Evolutionary conservation across 2,113 vertebrate genomes (phyloP).

Genomic region (Corvus hawaiiensis): DNA sequence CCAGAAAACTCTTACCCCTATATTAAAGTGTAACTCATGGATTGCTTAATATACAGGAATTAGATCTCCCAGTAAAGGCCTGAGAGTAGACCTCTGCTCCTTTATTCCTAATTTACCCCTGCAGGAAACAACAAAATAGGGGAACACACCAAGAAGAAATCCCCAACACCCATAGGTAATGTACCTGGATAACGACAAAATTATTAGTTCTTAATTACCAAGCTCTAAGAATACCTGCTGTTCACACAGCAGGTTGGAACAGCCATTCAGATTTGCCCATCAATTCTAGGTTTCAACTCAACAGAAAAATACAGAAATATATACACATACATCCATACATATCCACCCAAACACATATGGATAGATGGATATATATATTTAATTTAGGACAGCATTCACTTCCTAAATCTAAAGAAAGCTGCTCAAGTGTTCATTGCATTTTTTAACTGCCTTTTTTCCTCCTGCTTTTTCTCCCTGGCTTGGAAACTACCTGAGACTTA

Average conservation of each 20-base stretch:
- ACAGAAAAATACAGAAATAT: not conserved
- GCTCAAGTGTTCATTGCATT: not conserved
- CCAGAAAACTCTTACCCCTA: not conserved
- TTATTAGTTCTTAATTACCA: not conserved
- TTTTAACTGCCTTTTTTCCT: not conserved
- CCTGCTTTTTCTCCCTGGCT: not conserved
- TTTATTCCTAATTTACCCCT: not conserved
- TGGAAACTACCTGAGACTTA: not conserved
- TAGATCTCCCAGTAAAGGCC: not conserved
- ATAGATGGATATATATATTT: not conserved
- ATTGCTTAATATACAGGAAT: not conserved
- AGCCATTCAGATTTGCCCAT: not conserved
- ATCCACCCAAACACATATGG: not conserved
- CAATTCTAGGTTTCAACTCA: not conserved
- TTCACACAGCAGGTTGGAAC: not conserved
- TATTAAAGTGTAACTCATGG: not conserved
- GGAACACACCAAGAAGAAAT: not conserved
- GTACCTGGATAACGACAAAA: not conserved
- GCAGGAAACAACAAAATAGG: not conserved
- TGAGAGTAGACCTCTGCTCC: not conserved
- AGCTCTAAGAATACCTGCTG: not conserved
- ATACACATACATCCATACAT: not conserved
- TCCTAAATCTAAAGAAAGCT: not conserved
- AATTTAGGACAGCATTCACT: not conserved
- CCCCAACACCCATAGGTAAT: not conserved